Evolutionary conservation across 2,888 invertebrate species (phyloP).

Genomic region (Disparrhopalites patrizii): DNA sequence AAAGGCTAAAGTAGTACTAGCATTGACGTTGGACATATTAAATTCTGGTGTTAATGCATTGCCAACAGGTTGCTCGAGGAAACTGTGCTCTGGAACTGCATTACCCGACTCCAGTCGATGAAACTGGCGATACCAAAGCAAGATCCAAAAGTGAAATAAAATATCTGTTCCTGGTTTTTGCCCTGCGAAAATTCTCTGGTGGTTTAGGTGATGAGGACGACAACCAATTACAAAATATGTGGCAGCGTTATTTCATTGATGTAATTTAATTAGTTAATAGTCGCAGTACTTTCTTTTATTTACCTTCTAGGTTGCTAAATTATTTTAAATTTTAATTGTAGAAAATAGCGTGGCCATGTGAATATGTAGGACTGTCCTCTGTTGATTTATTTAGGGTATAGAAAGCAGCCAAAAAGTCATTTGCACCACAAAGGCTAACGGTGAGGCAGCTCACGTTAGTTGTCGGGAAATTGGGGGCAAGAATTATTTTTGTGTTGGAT

Average conservation of each 20-base stretch:
- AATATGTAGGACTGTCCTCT: too few species aligned
- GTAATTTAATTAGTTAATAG: background rate
- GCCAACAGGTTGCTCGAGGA: constrained; percentile 51
- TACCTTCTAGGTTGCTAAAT: too few species aligned
- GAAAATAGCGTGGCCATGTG: too few species aligned
- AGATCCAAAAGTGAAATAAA: constrained; percentile 23
- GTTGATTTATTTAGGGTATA: constrained; percentile 32
- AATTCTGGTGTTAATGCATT: background rate
- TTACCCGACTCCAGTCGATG: constrained; percentile 31
- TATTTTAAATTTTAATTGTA: too few species aligned
- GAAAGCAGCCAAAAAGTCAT: constrained; percentile 42
- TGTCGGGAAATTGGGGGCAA: constrained; percentile 50
- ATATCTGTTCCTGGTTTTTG: constrained; percentile 51
- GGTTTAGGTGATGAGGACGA: constrained; percentile 55
- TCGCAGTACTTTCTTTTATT: background rate
- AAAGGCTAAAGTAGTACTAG: too few species aligned
- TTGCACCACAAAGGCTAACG: constrained; percentile 51
- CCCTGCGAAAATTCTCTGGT: constrained; percentile 54
- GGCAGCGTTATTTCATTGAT: constrained; percentile 52
- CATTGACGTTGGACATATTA: too few species aligned
- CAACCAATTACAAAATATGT: constrained; percentile 50
- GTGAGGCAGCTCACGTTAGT: constrained; percentile 54
- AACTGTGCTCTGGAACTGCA: constrained; percentile 51
- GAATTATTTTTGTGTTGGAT: constrained; percentile 52
- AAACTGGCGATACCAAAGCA: constrained; percentile 22